Base-by-base conservation (phyloP, 1,140 invertebrate genomes). In the Heliconius congener region DNA sequence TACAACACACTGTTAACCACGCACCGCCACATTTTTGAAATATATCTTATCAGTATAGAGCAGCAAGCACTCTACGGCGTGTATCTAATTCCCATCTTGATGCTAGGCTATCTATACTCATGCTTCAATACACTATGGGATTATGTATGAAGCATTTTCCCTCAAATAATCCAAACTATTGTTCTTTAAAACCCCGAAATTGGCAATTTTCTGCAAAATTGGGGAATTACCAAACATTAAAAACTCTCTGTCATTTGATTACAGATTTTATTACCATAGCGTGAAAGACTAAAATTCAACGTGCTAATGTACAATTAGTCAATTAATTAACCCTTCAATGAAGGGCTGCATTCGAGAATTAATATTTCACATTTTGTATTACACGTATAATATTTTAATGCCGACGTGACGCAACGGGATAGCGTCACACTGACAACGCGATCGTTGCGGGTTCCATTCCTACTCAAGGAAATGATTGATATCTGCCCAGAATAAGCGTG, bases 241-340 rank as follows among this genome's bases (percentile, higher is more conserved):
- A 27, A 66, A 23, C 27, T 66, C 2, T 66, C 4, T 11, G 60
- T 16, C 60, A 30, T 30, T 66, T 27, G 27, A 66, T 27, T 66
- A 27, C 3, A 66, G 4, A 66, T 66, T 9, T 30, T 66, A 66
- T 66, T 11, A 16, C 9, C 27, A 3, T 30, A 30, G 27, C 60
- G 8, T 11, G 23, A 66, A 66, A n/a, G 60, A 13, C 23, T 16
- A 66, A 27, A 66, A 66, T 66, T 27, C 60, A 8, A 2, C 55
- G n/a, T 23, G 60, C 30, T 66, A 66, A 66, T 23, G n/a, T 52
- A 19, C 18, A 52, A 23, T 52, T 52, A 52, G 50, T 57, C 55
- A 57, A 57, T 57, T 57, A 57, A 57, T 57, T 57, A 57, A 57
- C 55, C n/a, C 19, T 57, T 57, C 55, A 57, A 57, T 57, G 55